Conservation (phyloP, 2,113 vertebrate genomes). For the Phylloscopus trochiloides region DNA sequence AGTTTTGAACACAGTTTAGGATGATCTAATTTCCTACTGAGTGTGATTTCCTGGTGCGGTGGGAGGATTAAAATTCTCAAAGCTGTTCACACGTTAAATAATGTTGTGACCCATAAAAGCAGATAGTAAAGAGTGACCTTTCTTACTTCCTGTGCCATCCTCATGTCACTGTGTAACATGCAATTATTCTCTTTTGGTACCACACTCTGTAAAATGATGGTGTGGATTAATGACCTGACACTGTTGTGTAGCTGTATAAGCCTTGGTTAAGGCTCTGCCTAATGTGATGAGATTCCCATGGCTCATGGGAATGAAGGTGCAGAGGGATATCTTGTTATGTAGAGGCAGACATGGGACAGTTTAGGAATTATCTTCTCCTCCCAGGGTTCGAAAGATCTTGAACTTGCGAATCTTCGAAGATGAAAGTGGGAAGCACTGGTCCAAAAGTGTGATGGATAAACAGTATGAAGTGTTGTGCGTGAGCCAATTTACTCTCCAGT, state of each 20-base stretch:
- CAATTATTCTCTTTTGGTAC: neutral
- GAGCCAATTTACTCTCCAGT: constrained; percentile 97
- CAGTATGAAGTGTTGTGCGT: constrained; percentile 91
- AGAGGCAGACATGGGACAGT: neutral
- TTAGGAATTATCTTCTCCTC: neutral
- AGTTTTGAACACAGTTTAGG: neutral
- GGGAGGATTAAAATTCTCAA: neutral
- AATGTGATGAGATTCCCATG: neutral
- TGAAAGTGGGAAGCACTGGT: constrained; percentile 90
- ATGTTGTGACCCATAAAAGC: neutral
- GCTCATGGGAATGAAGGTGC: neutral
- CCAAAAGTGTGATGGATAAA: constrained; percentile 90
- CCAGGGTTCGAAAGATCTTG: constrained; percentile 93
- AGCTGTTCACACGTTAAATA: neutral
- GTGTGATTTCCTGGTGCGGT: neutral
- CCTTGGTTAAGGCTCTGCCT: neutral
- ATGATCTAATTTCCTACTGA: neutral
- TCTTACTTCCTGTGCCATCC: neutral
- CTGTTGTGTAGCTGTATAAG: neutral
- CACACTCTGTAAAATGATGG: neutral
- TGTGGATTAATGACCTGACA: neutral
- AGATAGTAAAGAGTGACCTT: neutral
- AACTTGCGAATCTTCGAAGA: constrained; percentile 94
- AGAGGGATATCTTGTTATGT: neutral
- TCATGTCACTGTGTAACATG: neutral